Conservation (phyloP, 2,888 invertebrate species). For the Chouioia cunea region DNA sequence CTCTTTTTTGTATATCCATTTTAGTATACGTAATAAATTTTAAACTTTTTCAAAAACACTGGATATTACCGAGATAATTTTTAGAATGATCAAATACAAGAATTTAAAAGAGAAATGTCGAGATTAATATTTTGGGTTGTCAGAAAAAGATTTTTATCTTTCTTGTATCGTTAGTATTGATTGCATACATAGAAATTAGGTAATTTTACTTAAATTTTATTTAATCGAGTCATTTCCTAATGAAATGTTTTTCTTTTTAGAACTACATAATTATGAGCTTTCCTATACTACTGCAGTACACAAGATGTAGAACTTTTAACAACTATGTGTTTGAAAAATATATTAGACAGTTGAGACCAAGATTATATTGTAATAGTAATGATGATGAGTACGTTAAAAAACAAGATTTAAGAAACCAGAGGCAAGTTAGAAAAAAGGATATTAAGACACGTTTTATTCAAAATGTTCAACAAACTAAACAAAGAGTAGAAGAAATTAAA, state of each 20-base stretch:
- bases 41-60: background rate
- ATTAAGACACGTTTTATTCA: constrained; percentile 57
- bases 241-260: constrained; percentile 37
- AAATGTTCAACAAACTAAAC: constrained; percentile 69
- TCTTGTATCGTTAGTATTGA: too few species aligned
- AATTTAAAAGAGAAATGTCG: too few species aligned
- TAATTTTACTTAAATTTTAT: background rate
- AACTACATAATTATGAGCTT: constrained; percentile 56
- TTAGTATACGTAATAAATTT: background rate
- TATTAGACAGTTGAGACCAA: constrained; percentile 53
- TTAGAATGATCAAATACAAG: background rate
- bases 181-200: background rate
- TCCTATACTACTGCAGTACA: constrained; percentile 51
- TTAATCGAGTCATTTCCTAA: background rate
- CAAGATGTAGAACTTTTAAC: constrained; percentile 50
- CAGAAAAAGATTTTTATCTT: too few species aligned
- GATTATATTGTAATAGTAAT: constrained; percentile 56
- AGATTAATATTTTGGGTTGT: too few species aligned
- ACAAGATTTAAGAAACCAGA: constrained; percentile 49
- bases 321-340: constrained; percentile 57
- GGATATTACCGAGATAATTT: background rate
- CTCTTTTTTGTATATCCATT: constrained; percentile 4
- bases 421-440: constrained; percentile 52
- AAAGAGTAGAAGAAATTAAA: constrained; percentile 73
- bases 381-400: constrained; percentile 52